Base-by-base conservation (phyloP, 2,113 vertebrate species). In the Aegithalos caudatus region DNA sequence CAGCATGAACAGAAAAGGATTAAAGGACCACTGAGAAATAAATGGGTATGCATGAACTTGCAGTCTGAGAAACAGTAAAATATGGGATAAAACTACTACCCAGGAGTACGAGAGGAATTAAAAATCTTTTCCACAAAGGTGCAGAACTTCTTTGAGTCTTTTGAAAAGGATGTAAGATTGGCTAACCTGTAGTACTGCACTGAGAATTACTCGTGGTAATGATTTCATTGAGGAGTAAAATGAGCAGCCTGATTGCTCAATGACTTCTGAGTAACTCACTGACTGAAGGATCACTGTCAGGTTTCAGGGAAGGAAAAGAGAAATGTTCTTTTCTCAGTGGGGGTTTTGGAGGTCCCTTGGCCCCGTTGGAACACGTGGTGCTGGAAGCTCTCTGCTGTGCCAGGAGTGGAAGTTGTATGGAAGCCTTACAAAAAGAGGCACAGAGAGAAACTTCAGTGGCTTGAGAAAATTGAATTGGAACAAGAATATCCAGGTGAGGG, bases 291-390 rank as follows among this genome's bases (percentile, higher is more conserved):
- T 88, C 40, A 38, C 81, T 71, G 54, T 0, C 2, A 88, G 45
- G 53, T 76, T 65, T 82, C 24, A 27, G 17, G 33, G 38, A 47
- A 79, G 61, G 37, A 72, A 69, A 45, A 58, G 57, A 77, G 40
- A 78, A 51, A 86, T 24, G 8, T 37, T 51, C 47, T 71, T 92
- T 70, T 56, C 40, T 85, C 28, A 3, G 24, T 19, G 78, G 56
- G 23, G n/a, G 21, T 53, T 74, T 53, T 45, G 53, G 73, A 85
- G 48, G 53, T 81, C 23, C 7, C 35, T 80, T 69, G 70, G 51
- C 73, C 61, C 47, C 28, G 1, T 21, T 9, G 42, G 60, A 35
- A n/a, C 0, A 0, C 0, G 0, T 42, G 79, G 58, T 23, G 22
- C 42, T 58, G 81, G 53, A 51, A 71, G 22, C 14, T 45, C 10